These are phyloP conservation scores for Uromys caudimaculatus DNA, from an alignment of 2,797 vertebrate species.

Conservation along the genomic window DNA sequence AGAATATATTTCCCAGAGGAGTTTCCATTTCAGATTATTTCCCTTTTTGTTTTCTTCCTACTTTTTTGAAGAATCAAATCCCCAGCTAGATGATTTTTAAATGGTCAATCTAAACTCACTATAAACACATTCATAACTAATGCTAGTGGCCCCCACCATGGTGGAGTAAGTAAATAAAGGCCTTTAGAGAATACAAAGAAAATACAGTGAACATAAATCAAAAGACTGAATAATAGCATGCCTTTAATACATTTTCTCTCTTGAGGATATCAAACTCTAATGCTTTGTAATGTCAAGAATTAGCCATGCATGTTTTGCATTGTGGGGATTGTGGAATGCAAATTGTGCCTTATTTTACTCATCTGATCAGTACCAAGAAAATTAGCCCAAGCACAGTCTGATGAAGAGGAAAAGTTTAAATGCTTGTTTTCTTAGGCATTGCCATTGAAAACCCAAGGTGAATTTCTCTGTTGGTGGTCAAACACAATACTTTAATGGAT, in stretches of 20 bases:
- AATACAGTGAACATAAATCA: slow-evolving; percentile 57
- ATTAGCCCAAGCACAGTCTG: background rate
- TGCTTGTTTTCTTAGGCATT: background rate
- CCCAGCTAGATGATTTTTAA: slow-evolving; percentile 44
- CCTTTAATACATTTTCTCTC: slow-evolving; percentile 45
- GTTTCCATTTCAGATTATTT: background rate
- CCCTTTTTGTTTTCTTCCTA: background rate
- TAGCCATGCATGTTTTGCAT: background rate
- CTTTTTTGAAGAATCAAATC: slow-evolving; percentile 39
- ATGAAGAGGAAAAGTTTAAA: background rate
- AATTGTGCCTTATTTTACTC: background rate
- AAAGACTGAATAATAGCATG: slow-evolving; percentile 45
- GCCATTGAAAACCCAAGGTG: background rate
- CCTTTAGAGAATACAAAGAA: slow-evolving; percentile 60
- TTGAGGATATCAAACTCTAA: slow-evolving; percentile 30
- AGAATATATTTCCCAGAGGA: slow-evolving; percentile 50
- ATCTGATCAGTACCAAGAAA: slow-evolving; percentile 46
- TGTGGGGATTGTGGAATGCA: background rate
- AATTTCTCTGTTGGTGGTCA: background rate
- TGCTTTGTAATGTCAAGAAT: background rate
- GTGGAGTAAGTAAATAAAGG: slow-evolving; percentile 43
- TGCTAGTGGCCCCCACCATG: slow-evolving; percentile 31
- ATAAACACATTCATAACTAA: slow-evolving; percentile 42
- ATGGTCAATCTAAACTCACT: slow-evolving; percentile 46
- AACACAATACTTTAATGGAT: background rate